A percentile compares a stretch with the other conserved stretches of the same genome.
phyloP scores from a whole-genome alignment of 37 sponge, comb jelly and placozoan species.

The Geodia barretti region DNA sequence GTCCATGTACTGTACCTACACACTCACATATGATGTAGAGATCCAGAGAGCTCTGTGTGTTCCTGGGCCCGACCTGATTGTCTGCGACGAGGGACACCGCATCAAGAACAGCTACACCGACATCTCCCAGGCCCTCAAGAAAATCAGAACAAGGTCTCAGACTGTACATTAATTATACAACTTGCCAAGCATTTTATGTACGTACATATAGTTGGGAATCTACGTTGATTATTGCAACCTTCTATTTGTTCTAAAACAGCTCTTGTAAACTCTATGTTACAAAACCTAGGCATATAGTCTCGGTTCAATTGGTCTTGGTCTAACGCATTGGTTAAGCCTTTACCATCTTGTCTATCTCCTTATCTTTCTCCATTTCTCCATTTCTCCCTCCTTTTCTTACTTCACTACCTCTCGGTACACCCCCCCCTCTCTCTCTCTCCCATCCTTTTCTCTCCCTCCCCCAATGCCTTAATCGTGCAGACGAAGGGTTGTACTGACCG shows the following conservation, averaged over 20 bases:
- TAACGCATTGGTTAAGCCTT: too few relatives aligned
- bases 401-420: background rate
- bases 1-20: too few relatives aligned
- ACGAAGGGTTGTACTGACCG: slow-evolving; percentile 93
- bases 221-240: too few relatives aligned
- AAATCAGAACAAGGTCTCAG: slow-evolving; percentile 84
- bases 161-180: too few relatives aligned
- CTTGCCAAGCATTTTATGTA: too few relatives aligned
- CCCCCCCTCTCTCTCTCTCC: background rate
- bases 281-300: too few relatives aligned
- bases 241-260: too few relatives aligned
- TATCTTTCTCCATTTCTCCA: background rate
- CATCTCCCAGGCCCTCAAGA: slow-evolving; percentile 93
- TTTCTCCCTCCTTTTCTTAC: background rate
- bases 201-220: too few relatives aligned
- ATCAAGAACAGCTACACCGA: slow-evolving; percentile 91
- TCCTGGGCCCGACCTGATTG: slow-evolving; percentile 96
- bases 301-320: too few relatives aligned
- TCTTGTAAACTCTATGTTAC: too few relatives aligned
- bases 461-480: slow-evolving; percentile 13
- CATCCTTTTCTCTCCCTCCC: background rate
- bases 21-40: too few relatives aligned
- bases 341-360: background rate
- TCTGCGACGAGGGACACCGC: slow-evolving; percentile 98
- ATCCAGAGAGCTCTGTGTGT: slow-evolving; percentile 80